Conservation (phyloP, 2,888 invertebrate genomes). For the Galeruca laticollis region DNA sequence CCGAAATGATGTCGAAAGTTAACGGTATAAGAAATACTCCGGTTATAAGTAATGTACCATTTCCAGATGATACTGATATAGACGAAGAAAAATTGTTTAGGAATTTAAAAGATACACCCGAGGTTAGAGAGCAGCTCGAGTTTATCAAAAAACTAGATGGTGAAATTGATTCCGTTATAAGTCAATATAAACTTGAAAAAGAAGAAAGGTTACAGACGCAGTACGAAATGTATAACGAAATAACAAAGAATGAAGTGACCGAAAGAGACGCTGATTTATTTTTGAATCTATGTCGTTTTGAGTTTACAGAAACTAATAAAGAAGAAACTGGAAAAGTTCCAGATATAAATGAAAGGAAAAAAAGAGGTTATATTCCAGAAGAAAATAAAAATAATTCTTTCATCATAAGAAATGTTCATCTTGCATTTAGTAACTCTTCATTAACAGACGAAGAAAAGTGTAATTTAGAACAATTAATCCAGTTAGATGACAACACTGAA, state of each 20-base stretch:
- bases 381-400: constrained; percentile 40
- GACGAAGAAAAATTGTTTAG: constrained; percentile 45
- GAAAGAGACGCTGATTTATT: constrained; percentile 45
- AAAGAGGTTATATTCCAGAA: background rate
- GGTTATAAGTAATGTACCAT: constrained; percentile 36
- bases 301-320: constrained; percentile 26
- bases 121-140: constrained; percentile 47
- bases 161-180: constrained; percentile 48
- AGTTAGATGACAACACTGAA: constrained; percentile 5
- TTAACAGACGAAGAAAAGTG: constrained; percentile 56
- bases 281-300: constrained; percentile 48
- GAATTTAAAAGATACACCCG: constrained; percentile 47
- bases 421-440: constrained; percentile 49
- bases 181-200: constrained; percentile 47
- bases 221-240: constrained; percentile 48
- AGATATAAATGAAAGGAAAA: constrained; percentile 14
- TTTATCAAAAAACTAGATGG: constrained; percentile 47
- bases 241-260: constrained; percentile 29
- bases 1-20: constrained; percentile 50
- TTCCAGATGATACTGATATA: constrained; percentile 24
- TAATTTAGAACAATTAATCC: constrained; percentile 47
- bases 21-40: constrained; percentile 45
- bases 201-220: constrained; percentile 46
- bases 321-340: constrained; percentile 18
- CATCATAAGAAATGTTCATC: constrained; percentile 46